Evolutionary conservation across 1,140 invertebrate species (phyloP).

Genomic region (Drosophila ananassae): DNA sequence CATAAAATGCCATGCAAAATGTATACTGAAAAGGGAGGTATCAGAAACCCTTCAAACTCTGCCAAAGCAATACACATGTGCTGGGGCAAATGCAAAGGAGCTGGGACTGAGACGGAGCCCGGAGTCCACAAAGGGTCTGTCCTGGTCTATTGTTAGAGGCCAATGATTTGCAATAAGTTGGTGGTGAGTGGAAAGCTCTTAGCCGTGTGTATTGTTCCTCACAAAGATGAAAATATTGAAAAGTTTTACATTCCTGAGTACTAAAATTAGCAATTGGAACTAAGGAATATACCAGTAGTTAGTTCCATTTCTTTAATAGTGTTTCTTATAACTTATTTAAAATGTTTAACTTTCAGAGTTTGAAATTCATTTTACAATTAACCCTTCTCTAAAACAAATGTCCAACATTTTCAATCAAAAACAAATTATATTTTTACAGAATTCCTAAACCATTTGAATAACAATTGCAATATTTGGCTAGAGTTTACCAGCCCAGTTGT

Average conservation of each 20-base stretch:
- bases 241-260: background rate
- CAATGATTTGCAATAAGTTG: conserved; percentile 52
- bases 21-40: conserved; percentile 18
- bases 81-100: conserved; percentile 1
- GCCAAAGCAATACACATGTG: conserved; percentile 32
- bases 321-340: too few species aligned
- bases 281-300: background rate
- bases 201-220: background rate
- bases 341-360: too few species aligned
- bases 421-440: conserved; percentile 1
- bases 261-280: background rate
- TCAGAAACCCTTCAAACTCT: conserved; percentile 33
- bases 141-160: conserved; percentile 43
- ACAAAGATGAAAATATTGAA: conserved; percentile 5
- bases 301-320: too few species aligned
- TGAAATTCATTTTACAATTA: background rate
- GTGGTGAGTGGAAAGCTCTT: conserved; percentile 20
- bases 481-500: conserved; percentile 57
- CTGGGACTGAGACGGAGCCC: conserved; percentile 2
- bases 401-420: background rate
- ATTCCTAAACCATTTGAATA: conserved; percentile 1
- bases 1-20: conserved; percentile 29
- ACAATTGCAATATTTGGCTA: background rate
- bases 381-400: background rate
- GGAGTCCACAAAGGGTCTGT: conserved; percentile 14